Base-by-base conservation (phyloP, 2,797 vertebrate species). In the Centroberyx gerrardi region DNA sequence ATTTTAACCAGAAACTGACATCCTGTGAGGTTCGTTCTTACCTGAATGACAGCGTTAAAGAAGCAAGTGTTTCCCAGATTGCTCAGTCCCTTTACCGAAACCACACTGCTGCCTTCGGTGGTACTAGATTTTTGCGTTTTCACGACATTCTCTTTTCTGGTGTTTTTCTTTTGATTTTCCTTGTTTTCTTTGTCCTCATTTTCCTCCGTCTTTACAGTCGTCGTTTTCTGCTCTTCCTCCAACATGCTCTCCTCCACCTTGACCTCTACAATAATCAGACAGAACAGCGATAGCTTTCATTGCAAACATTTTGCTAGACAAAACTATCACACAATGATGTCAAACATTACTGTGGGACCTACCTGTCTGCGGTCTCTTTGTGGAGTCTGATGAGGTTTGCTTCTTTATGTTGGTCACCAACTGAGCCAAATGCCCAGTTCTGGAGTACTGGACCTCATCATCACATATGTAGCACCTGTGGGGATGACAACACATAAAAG, bases 31-130 rank as follows among this genome's bases (percentile, higher is more conserved):
- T 13, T 17, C 12, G 46, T 15, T n/a, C 74, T 63, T 83, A 99
- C 98, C 97, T 99, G 98, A 92, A 99, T 94, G 76, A 99, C 97
- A 2, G 98, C 96, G 71, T 99, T 99, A 82, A 99, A 99, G 94
- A 99, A 99, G 80, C 98, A 99, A 0, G 98, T 99, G 87, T 99
- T 99, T 67, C 98, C 98, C 87, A 99, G 90, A 88, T 99, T 99
- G 91, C 97, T 98, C 64, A 99, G 95, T 58, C 98, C 98, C 81
- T 95, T 97, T 28, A 99, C 97, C 7, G 92, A 86, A 67, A 95
- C 62, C 0, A 72, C 60, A 10, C 53, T 31, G 4, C 10, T 46
- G 8, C 72, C 72, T 42, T 81, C 84, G 17, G 67, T n/a, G 0
- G 61, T 4, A 29, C 5, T 77, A 9, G 55, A 28, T 42, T 76